phyloP scores from a whole-genome alignment of 2,113 vertebrate species.

The Actenoides hombroni region DNA sequence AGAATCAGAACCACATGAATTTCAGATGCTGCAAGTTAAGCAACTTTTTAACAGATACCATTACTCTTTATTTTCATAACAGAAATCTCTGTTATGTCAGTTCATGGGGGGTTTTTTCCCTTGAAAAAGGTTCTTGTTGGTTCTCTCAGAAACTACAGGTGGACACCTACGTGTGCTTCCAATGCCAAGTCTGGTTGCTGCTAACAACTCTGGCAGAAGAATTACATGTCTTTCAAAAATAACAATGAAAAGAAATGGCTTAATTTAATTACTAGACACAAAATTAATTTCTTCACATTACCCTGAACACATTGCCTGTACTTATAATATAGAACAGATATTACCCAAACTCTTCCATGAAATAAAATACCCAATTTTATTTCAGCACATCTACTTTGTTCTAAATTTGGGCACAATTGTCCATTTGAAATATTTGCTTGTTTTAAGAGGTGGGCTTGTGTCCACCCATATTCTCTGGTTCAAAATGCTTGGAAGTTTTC shows the following conservation, averaged over 20 bases:
- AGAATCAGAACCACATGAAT: neutral
- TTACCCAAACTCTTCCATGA: neutral
- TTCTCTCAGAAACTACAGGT: neutral
- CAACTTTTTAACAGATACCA: neutral
- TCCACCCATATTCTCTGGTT: neutral
- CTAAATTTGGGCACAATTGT: neutral
- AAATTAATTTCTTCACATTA: neutral
- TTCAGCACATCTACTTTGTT: neutral
- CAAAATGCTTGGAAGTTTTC: neutral
- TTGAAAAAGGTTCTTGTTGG: neutral
- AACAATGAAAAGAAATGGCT: neutral
- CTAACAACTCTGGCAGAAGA: neutral
- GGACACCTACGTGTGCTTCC: neutral
- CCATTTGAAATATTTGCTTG: neutral
- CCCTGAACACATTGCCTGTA: neutral
- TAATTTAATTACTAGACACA: neutral
- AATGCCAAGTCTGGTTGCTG: neutral
- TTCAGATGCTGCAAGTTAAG: neutral
- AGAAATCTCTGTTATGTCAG: neutral
- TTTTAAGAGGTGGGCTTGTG: neutral
- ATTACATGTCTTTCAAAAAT: neutral
- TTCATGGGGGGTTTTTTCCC: neutral
- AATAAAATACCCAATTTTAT: neutral
- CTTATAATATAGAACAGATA: neutral
- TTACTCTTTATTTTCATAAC: neutral